Conservation (phyloP, 2,888 invertebrate genomes). For the Dione juno region DNA sequence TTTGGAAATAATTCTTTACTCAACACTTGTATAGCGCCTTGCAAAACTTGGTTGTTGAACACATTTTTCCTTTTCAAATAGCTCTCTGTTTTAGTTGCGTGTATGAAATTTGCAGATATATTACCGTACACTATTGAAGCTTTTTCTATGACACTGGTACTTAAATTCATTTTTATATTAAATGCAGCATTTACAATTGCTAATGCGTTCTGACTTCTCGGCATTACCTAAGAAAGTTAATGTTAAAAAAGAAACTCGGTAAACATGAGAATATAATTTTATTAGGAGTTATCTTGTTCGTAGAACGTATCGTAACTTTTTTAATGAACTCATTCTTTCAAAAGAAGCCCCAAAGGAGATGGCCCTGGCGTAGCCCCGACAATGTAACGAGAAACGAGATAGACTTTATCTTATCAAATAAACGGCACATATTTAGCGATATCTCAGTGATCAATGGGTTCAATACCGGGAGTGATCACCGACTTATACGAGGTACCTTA, state of each 20-base stretch:
- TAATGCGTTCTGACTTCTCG: conserved; percentile 89
- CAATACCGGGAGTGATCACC: too few species aligned
- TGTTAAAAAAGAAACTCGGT: background rate
- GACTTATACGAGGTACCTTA: too few species aligned
- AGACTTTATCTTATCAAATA: too few species aligned
- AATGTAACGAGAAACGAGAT: too few species aligned
- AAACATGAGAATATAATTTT: too few species aligned
- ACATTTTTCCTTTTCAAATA: conserved; percentile 74
- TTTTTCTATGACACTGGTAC: conserved; percentile 55
- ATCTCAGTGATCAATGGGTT: too few species aligned
- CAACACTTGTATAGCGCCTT: conserved; percentile 80
- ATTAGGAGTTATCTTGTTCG: too few species aligned
- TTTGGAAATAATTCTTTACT: conserved; percentile 85
- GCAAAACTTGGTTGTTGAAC: conserved; percentile 68
- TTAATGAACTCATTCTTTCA: too few species aligned
- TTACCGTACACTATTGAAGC: conserved; percentile 87
- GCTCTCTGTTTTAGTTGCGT: conserved; percentile 84
- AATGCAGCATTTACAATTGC: conserved; percentile 91
- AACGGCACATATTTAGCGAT: too few species aligned
- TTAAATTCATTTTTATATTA: conserved; percentile 76
- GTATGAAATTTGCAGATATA: conserved; percentile 81
- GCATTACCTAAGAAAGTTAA: conserved; percentile 85
- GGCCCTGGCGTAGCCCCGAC: too few species aligned
- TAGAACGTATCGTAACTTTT: too few species aligned
- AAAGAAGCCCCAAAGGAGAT: too few species aligned